Base-by-base conservation (phyloP, 2,888 invertebrate species). In the Listrodromus nycthemerus region DNA sequence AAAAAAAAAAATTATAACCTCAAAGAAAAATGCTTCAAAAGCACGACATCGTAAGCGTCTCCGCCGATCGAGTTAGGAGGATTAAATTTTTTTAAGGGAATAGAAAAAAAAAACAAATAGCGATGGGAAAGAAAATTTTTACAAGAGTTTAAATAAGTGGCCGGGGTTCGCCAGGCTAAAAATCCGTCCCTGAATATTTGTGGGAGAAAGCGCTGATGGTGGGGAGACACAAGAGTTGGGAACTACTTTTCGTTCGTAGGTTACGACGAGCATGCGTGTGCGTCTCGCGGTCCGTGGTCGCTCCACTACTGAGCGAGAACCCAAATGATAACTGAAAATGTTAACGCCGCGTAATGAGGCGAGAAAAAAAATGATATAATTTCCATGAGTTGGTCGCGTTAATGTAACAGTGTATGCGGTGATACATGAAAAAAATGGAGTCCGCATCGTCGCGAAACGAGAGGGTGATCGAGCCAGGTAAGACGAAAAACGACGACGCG, bases 391-490 rank as follows among this genome's bases (percentile, higher is more conserved):
- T 73, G 87, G 88, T 86, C 85, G 87, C 87, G 85, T 67, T 88
- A 87, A 82, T 77, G 90, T 90, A 89, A 90, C 89, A 90, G 89
- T 90, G 90, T 89, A 89, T 89, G 83, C 82, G 89, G 86, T 82
- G 83, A 86, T 86, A 84, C 85, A 88, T 86, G 86, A 85, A 87
- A 85, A 91, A 91, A 91, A 94, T 94, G 94, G 94, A 94, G 92
- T 91, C 91, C 87, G 93, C 91, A 88, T 90, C 89, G 89, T 92
- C 92, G 85, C 91, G 92, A 87, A 92, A 89, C 89, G 93, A 94
- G 89, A 92, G 93, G 85, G 92, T 93, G 88, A 92, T 94, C 86
- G 93, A 93, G 86, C 94, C 94, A 94, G 94, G 94, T 94, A 90
- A 91, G 86, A 85, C 77, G 83, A 81, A 61, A 66, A 63, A 74